These are phyloP conservation scores for Oscarella lobularis DNA, from an alignment of 37 sponge, comb jelly and placozoan genomes.

Conservation along the genomic window DNA sequence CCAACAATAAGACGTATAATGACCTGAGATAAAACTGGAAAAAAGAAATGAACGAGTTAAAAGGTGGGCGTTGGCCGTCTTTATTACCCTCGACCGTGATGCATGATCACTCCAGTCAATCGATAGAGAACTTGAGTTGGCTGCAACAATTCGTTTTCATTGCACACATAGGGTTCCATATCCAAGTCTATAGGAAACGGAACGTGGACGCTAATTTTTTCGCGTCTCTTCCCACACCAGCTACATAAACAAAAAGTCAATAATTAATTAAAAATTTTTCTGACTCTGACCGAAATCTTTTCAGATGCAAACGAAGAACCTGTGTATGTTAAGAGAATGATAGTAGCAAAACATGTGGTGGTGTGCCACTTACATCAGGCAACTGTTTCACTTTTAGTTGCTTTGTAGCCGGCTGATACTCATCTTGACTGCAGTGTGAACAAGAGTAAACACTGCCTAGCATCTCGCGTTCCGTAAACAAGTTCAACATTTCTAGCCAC, in stretches of 20 bases:
- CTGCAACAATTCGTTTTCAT: neutral
- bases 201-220: conserved; percentile 52
- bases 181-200: conserved; percentile 34
- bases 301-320: conserved; percentile 61
- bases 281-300: conserved; percentile 56
- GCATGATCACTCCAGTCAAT: conserved; percentile 50
- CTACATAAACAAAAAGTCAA: conserved; percentile 6
- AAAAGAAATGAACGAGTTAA: too few species aligned
- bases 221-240: conserved; percentile 17
- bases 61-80: neutral
- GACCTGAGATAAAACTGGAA: conserved; percentile 29
- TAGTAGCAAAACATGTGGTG: neutral
- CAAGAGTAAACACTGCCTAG: neutral
- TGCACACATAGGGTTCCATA: conserved; percentile 29
- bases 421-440: neutral
- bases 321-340: neutral
- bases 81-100: conserved; percentile 39
- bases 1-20: conserved; percentile 41
- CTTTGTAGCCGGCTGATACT: conserved; percentile 22
- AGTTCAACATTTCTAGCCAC: too few species aligned
- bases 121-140: conserved; percentile 20
- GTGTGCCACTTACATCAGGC: conserved; percentile 31
- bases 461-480: too few species aligned
- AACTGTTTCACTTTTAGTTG: conserved; percentile 14
- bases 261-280: conserved; percentile 50